Evolutionary conservation across 2,113 vertebrate species (phyloP).

Genomic region (Hylia prasina): DNA sequence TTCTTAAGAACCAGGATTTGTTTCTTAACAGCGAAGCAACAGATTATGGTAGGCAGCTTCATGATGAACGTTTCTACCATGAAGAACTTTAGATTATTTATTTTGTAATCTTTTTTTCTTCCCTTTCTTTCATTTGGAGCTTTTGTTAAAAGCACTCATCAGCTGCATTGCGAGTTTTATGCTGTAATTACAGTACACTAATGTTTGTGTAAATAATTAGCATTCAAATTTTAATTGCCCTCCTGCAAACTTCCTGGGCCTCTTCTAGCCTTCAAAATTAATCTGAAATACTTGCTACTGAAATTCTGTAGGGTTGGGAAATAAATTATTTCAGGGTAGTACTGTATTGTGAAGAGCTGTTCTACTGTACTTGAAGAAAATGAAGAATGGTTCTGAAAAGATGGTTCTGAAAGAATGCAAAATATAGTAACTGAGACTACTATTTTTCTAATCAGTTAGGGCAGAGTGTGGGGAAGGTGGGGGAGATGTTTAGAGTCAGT

Average conservation of each 20-base stretch:
- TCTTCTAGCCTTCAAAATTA: conserved; percentile 17
- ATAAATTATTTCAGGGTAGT: not conserved
- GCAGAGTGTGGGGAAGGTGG: not conserved
- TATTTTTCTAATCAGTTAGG: conserved; percentile 35
- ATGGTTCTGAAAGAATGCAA: conserved; percentile 14
- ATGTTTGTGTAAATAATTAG: conserved; percentile 49
- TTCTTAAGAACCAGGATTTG: conserved; percentile 86
- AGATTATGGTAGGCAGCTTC: conserved; percentile 89
- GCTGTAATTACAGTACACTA: conserved; percentile 50
- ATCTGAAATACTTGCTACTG: conserved; percentile 8
- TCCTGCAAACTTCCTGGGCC: conserved; percentile 17
- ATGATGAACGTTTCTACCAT: conserved; percentile 78
- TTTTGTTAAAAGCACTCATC: not conserved
- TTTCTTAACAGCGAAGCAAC: conserved; percentile 97
- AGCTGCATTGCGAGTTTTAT: conserved; percentile 31
- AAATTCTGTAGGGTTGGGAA: not conserved
- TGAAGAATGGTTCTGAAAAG: too few relatives aligned
- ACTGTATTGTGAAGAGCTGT: conserved; percentile 38
- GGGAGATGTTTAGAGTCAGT: conserved; percentile 45
- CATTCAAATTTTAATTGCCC: conserved; percentile 31
- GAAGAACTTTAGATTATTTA: conserved; percentile 75
- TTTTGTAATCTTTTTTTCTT: conserved; percentile 1
- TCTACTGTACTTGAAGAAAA: conserved; percentile 49
- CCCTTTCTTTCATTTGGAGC: not conserved
- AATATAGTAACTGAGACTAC: conserved; percentile 7